These are phyloP conservation scores for Stomatorhinus ivindoensis DNA, from an alignment of 2,113 vertebrate species.

Conservation along the genomic window DNA sequence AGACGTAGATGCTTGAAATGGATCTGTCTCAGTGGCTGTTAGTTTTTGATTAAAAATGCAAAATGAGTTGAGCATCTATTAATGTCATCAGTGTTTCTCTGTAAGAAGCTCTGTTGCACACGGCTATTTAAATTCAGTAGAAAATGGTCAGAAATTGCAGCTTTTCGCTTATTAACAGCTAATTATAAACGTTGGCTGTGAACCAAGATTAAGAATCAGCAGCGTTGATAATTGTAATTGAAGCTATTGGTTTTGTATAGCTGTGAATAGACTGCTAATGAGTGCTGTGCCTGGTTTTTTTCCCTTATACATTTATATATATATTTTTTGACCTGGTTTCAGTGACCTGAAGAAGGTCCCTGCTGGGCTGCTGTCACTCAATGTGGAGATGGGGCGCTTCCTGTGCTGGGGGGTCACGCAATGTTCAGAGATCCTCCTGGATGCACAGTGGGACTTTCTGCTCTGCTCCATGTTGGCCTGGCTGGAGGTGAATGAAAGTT, in stretches of 20 bases:
- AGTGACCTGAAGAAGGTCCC: conserved; percentile 74
- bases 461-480: conserved; percentile 91
- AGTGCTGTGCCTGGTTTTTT: background rate
- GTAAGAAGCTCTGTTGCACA: background rate
- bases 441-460: conserved; percentile 87
- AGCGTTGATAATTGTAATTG: conserved; percentile 5
- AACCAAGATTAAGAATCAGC: conserved; percentile 1
- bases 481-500: conserved; percentile 72
- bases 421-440: conserved; percentile 54
- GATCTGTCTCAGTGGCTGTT: background rate
- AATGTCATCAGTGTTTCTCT: background rate
- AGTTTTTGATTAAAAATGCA: conserved; percentile 2
- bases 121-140: background rate
- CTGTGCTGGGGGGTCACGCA: conserved; percentile 69
- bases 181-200: background rate
- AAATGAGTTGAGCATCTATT: background rate
- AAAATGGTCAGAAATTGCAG: background rate
- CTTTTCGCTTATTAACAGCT: background rate
- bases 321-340: conserved; percentile 8
- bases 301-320: background rate
- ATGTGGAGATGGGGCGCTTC: conserved; percentile 84
- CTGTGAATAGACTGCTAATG: background rate
- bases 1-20: background rate
- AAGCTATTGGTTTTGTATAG: background rate
- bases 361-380: conserved; percentile 64